A percentile compares a stretch with the other conserved stretches of the same genome.
These are phyloP conservation scores for Drosophila bipectinata DNA, from an alignment of 1,140 invertebrate genomes.

Conservation along the genomic window DNA sequence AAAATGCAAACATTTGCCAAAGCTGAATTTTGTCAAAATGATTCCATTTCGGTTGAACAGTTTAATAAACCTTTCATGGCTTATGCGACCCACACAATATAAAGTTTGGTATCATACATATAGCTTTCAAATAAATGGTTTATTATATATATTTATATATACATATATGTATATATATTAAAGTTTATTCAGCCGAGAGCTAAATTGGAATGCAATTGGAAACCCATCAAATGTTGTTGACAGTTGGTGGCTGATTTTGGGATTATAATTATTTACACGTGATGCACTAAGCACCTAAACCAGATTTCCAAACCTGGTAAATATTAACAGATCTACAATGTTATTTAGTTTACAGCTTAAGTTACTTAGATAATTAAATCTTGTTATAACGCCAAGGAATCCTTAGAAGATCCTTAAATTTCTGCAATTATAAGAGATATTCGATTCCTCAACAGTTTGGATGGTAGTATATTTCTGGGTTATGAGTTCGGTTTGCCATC, in stretches of 20 bases:
- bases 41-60: slow-evolving; percentile 32
- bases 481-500: slow-evolving; percentile 22
- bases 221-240: slow-evolving; percentile 29
- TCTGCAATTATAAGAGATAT: not conserved
- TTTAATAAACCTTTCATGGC: slow-evolving; percentile 1
- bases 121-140: slow-evolving; percentile 33
- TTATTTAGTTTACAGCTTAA: not conserved
- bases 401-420: not conserved
- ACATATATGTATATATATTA: slow-evolving; percentile 6
- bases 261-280: slow-evolving; percentile 73
- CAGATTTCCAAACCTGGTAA: slow-evolving; percentile 56
- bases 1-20: slow-evolving; percentile 36
- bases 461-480: not conserved
- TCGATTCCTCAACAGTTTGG: too few relatives aligned
- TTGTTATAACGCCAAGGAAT: too few relatives aligned
- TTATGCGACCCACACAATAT: slow-evolving; percentile 16
- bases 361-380: too few relatives aligned
- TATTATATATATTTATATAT: slow-evolving; percentile 2
- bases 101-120: slow-evolving; percentile 36
- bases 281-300: slow-evolving; percentile 49
- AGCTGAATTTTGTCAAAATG: slow-evolving; percentile 16
- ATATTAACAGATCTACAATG: slow-evolving; percentile 18
- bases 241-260: slow-evolving; percentile 68
- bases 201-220: slow-evolving; percentile 40
- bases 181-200: slow-evolving; percentile 23